Evolutionary conservation across 2,113 vertebrate species (phyloP), one percentile per base, ranked within the genome.

Genomic region (Antennarius striatus): DNA sequence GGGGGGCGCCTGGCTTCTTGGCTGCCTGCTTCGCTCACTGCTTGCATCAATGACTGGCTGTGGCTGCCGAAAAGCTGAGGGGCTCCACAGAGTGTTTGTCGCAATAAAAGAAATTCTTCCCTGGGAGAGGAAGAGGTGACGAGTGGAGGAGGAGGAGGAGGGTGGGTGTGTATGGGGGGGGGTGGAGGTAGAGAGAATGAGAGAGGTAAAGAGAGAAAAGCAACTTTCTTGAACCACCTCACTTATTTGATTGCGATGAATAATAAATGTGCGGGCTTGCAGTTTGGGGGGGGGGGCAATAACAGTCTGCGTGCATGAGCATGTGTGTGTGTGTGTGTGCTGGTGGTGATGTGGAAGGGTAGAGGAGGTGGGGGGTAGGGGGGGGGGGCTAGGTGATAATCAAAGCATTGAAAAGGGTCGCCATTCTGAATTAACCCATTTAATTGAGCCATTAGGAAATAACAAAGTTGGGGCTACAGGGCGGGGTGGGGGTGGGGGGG

Each of bases 191-290:
- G 63, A 75, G 61, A n/a, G 77, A 81, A 73, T 65, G 72, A 59
- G 61, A 92, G 77, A 22, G 79, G 79, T 14, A 66, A 77, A 77
- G 93, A 91, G 91, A 93, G 79, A 94, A 93, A 95, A 93, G 93
- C 92, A 96, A 95, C 96, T 96, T 96, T 96, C 94, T 94, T 89
- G 92, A 93, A 93, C 92, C 94, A 92, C 94, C 93, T 91, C 93
- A 94, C 94, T 96, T 95, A 95, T 98, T 97, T 98, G 96, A 96
- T 96, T 97, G 95, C 92, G 93, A 95, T 98, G 95, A 98, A 98
- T 98, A 97, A 98, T 98, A 97, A 95, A 96, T 96, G 93, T 91
- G 79, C 76, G 89, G 90, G 88, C 77, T 90, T 84, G 81, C 86
- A 68, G 76, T 74, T 43, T 56, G 56, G 48, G 57, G 71, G 45